Percentiles rank a stretch among this genome's conserved stretches.
phyloP scores from a whole-genome alignment of 2,888 invertebrate species.

The Ariolimax columbianus region DNA sequence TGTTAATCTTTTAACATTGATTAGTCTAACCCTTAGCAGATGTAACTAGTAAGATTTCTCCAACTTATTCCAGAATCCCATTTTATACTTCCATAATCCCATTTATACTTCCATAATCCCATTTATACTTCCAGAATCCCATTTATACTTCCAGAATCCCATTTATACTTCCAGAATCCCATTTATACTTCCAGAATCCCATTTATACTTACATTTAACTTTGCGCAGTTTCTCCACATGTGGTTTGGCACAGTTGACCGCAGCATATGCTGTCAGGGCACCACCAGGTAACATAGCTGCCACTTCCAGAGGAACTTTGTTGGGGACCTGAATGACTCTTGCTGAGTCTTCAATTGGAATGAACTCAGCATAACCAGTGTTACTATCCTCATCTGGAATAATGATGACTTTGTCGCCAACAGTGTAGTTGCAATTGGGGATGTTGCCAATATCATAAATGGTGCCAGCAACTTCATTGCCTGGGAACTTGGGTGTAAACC shows the following conservation, averaged over 20 bases:
- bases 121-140: too few species aligned
- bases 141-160: too few species aligned
- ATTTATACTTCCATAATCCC: too few species aligned
- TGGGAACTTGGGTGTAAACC: slow-evolving; percentile 77
- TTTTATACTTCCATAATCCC: too few species aligned
- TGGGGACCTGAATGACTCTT: slow-evolving; percentile 91
- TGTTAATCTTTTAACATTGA: too few species aligned
- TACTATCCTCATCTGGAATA: slow-evolving; percentile 72
- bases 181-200: too few species aligned
- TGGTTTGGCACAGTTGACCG: slow-evolving; percentile 88
- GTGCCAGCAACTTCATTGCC: slow-evolving; percentile 80
- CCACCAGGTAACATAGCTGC: slow-evolving; percentile 97
- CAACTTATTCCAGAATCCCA: too few species aligned
- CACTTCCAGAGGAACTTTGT: slow-evolving; percentile 88
- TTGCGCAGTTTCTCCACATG: slow-evolving; percentile 79
- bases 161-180: too few species aligned
- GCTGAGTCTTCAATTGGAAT: slow-evolving; percentile 93
- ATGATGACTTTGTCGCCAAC: slow-evolving; percentile 80
- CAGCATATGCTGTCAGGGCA: slow-evolving; percentile 92
- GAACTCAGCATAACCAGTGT: slow-evolving; percentile 86
- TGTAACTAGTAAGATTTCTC: too few species aligned
- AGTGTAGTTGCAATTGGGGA: slow-evolving; percentile 75
- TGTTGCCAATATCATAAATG: slow-evolving; percentile 78
- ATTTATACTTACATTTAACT: slow-evolving; percentile 73
- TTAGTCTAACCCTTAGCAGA: too few species aligned